Base-by-base conservation (phyloP, 2,888 invertebrate genomes). In the Parascotia fuliginaria region DNA sequence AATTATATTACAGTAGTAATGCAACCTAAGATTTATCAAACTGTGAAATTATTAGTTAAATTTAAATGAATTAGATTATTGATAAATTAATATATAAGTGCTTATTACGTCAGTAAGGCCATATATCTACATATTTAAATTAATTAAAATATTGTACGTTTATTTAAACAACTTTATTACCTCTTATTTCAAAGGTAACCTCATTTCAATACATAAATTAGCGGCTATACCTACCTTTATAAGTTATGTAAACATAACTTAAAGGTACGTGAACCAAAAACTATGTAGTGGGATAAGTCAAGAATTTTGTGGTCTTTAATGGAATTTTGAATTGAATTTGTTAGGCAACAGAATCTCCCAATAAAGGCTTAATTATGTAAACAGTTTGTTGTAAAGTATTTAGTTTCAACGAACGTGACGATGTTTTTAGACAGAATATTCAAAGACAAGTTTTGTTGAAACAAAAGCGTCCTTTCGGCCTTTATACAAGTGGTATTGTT, bases 281-380 rank as follows among this genome's bases (percentile, higher is more conserved):
- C 51, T 44, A 55, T 54, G 45, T 31, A 52, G 42, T 45, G 33
- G 29, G 36, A 32, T 55, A 64, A 46, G 28, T 37, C 22, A 59
- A 60, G 53, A 60, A 55, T 56, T 38, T 42, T 51, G 54, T 38
- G 59, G 55, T 51, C 36, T 34, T 19, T 28, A n/a, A 34, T 29
- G 42, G 53, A 41, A 56, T 59, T 55, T 38, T 6, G 31, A 61
- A 56, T 66, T 47, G 27, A 58, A 61, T 55, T 62, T 46, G 43
- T 59, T 65, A 14, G 11, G 33, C 44, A 56, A 61, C 41, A 46
- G 45, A 22, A 55, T 55, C 24, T 41, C 46, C 22, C 34, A 41
- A 50, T 51, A 46, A 42, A 19, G 24, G 48, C 41, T 55, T 60
- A 45, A 52, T 55, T 40, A 55, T 38, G 33, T 42, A 15, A 49